Percentiles rank a stretch among this genome's conserved stretches.
Evolutionary conservation across 2,888 invertebrate genomes (phyloP).

Genomic region (Sussaba pulchella): DNA sequence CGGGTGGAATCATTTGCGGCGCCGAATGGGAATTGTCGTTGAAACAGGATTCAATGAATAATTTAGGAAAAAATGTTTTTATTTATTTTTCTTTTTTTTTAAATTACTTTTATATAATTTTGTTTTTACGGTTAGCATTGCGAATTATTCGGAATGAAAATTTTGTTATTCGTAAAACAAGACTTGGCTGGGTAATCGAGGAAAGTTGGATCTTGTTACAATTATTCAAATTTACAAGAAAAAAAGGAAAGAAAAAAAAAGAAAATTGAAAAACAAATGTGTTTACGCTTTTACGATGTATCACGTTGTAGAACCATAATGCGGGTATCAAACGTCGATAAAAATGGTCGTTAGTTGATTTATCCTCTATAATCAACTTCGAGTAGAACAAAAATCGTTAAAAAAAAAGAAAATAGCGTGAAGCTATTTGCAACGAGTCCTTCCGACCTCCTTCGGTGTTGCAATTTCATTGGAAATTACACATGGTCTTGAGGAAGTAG

Average conservation of each 20-base stretch:
- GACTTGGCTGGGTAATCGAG: too few species aligned
- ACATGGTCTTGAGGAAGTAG: slow-evolving; percentile 23
- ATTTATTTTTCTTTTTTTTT: background rate
- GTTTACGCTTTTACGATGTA: too few species aligned
- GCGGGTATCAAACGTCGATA: background rate
- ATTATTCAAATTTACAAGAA: too few species aligned
- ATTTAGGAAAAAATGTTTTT: background rate
- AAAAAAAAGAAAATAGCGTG: slow-evolving; percentile 1
- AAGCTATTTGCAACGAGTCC: background rate
- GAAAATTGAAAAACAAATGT: too few species aligned
- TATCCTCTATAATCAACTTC: background rate
- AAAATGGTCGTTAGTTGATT: background rate
- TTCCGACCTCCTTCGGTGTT: background rate
- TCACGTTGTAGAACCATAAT: background rate
- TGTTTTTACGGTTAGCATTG: too few species aligned
- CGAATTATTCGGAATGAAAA: too few species aligned
- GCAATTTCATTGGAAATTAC: slow-evolving; percentile 31
- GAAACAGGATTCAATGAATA: background rate
- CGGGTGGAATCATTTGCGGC: background rate
- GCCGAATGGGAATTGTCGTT: background rate
- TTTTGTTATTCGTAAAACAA: too few species aligned
- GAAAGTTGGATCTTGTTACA: too few species aligned
- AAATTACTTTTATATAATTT: too few species aligned
- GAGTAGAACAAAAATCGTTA: background rate
- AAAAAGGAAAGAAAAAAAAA: too few species aligned